Base-by-base conservation (phyloP, 2,888 invertebrate species). In the Lamellibrachia columna region DNA sequence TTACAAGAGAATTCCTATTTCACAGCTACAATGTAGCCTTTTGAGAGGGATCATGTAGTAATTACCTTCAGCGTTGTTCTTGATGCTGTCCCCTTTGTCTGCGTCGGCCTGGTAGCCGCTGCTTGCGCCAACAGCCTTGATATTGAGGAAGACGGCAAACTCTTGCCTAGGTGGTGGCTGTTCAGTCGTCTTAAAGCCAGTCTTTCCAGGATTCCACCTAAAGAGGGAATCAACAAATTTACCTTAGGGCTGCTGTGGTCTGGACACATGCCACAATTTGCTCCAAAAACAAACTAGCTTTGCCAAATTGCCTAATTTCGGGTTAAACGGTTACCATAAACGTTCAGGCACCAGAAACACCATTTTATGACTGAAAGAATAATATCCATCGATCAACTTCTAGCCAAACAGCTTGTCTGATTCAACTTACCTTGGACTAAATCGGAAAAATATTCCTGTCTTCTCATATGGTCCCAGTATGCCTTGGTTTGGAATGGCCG, bases 401-500 rank as follows among this genome's bases (percentile, higher is more conserved):
- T 40, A 40, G 40, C 40, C 40, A 40, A 40, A 40, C 40, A 40
- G 40, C 40, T 40, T 40, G 40, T 40, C 9, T 55, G 55, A 9
- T 9, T 55, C 9, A 7, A 75, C n/a, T 75, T 75, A 96, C 94
- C 96, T 96, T 91, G 96, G 96, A 93, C 96, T 96, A 93, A 96
- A 96, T 91, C 96, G 94, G 94, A 96, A 96, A 94, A 95, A 96
- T 90, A 96, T 94, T 9, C 96, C 95, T 28, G 96, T 94, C 93
- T 96, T 96, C 94, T 96, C 96, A 93, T 96, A 96, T 2, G 96
- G 96, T 90, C 94, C 95, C 0, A 96, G 95, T 40, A 95, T 95
- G 4, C 96, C 96, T 94, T 96, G 96, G 93, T 96, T 96, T 11
- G 96, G 96, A 91, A 96, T 95, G 40, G 96, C 96, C 4, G 96